Evolutionary conservation across 1,140 invertebrate genomes (phyloP), one percentile per base, ranked within the genome.

Genomic region (Bombus fervidus): DNA sequence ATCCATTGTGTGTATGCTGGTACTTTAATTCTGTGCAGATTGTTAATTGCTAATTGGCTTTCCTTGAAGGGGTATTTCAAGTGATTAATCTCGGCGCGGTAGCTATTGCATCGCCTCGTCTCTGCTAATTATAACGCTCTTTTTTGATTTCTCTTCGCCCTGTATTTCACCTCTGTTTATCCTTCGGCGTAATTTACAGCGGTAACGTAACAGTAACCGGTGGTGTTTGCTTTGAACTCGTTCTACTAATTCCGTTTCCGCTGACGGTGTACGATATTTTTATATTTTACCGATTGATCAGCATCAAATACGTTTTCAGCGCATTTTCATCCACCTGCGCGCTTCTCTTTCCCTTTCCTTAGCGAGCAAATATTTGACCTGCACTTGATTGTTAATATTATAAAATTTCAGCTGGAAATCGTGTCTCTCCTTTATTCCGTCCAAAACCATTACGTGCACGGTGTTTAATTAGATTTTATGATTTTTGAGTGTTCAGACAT

Each of bases 391-490:
- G 47, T 80, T 79, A 47, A 64, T 72, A 31, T 28, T 28, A 18
- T 34, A 80, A 25, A 43, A 18, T 80, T 71, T 47, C 75, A 37
- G 18, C 22, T n/a, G 66, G 15, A 68, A 34, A n/a, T n/a, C 53
- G 25, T 39, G 75, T 41, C 34, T 22, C 31, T 64, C 18, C n/a
- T 73, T 41, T 18, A 2, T 73, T 37, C 47, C n/a, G 64, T 64
- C 73, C 22, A 1, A 47, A 79, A 34, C 34, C 75, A 57, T 39
- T 62, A 22, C 53, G 83, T 84, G 83, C 83, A 84, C 83, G 83
- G 68, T 84, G 76, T 80, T 69, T 12, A 69, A 53, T 78, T 47
- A 43, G 28, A 22, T 22, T 72, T 31, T 25, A 53, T 39, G 31
- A 62, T 71, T 62, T 84, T 84, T 59, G 83, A 84, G 75, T 84